Conservation (phyloP, 1,140 invertebrate genomes). For the Neuroterus valhalla region DNA sequence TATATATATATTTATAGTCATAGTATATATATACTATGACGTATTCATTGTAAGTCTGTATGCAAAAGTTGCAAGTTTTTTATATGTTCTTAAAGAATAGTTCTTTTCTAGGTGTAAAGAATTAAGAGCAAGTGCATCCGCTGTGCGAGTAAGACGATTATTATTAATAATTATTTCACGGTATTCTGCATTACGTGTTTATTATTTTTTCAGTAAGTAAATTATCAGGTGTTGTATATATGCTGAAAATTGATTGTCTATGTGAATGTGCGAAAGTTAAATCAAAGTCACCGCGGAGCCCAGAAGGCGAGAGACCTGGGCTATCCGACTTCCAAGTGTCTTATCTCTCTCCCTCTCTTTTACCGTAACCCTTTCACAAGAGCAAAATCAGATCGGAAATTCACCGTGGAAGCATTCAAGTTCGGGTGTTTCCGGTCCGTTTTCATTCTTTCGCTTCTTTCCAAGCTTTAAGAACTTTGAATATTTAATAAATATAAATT, state of each 20-base stretch:
- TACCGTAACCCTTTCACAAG: constrained; percentile 63
- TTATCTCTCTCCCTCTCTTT: constrained; percentile 62
- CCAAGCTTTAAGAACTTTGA: constrained; percentile 66
- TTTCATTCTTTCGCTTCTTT: constrained; percentile 62
- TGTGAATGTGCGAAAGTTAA: constrained; percentile 65
- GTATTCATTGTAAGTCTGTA: constrained; percentile 55
- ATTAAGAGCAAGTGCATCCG: background rate
- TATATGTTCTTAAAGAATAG: constrained; percentile 70
- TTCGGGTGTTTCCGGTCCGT: constrained; percentile 60
- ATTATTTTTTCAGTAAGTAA: constrained; percentile 26
- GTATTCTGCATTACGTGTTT: background rate
- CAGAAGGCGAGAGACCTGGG: constrained; percentile 56
- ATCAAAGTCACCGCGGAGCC: constrained; percentile 65
- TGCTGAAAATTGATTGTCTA: constrained; percentile 62
- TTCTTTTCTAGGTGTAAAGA: constrained; percentile 61
- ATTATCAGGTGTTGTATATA: constrained; percentile 62
- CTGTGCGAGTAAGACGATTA: constrained; percentile 30
- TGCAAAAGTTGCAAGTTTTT: constrained; percentile 64
- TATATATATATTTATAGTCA: constrained; percentile 59
- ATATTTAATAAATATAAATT: constrained; percentile 66
- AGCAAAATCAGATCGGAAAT: constrained; percentile 34
- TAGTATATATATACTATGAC: constrained; percentile 59
- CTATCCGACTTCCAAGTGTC: constrained; percentile 70
- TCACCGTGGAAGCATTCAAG: background rate
- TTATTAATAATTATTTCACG: constrained; percentile 23